Percentiles rank a stretch among this genome's conserved stretches.
Conservation (phyloP, 1,140 invertebrate genomes). For the Lepidurus couesii region DNA sequence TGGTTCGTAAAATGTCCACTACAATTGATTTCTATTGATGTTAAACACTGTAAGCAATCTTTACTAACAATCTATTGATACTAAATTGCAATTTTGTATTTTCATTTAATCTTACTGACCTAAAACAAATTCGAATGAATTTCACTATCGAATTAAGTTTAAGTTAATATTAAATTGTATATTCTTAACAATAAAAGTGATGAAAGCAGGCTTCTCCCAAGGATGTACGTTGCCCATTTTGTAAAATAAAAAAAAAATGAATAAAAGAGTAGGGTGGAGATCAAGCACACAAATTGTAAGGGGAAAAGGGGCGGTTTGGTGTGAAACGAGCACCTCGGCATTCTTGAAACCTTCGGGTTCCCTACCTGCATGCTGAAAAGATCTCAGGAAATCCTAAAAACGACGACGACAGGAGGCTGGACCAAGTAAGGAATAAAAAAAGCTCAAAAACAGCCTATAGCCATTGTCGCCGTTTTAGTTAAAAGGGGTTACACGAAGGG, state of each 20-base stretch:
- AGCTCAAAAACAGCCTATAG: neutral
- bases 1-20: too few species aligned
- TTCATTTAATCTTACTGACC: too few species aligned
- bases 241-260: neutral
- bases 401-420: slow-evolving; percentile 12
- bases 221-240: neutral
- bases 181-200: neutral
- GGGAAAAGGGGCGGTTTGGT: neutral
- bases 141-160: too few species aligned
- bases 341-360: neutral
- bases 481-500: slow-evolving; percentile 13
- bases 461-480: neutral
- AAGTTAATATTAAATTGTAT: too few species aligned
- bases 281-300: neutral
- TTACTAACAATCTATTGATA: too few species aligned
- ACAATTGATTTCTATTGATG: too few species aligned
- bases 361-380: neutral
- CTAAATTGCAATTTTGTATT: too few species aligned
- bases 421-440: neutral
- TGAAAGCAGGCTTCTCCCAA: neutral
- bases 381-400: neutral
- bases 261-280: neutral
- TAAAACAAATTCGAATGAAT: too few species aligned
- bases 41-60: too few species aligned
- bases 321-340: neutral